A percentile compares a stretch with the other conserved stretches of the same genome.
Conservation (phyloP, 1,140 invertebrate genomes). For the Ephestia elutella region DNA sequence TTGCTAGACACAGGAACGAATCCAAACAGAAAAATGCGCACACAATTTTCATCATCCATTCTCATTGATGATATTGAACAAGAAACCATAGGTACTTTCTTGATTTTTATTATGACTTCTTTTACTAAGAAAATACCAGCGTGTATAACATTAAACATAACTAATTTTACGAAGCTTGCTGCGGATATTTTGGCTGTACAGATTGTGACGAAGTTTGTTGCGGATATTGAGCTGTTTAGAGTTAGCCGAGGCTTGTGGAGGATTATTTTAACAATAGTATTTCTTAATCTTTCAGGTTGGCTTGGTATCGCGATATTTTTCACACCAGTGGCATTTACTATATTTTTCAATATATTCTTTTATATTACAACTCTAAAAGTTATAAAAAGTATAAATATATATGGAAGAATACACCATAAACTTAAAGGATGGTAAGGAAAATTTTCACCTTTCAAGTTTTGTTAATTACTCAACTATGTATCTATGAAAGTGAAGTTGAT, state of each 20-base stretch:
- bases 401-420: slow-evolving; percentile 89
- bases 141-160: too few relatives aligned
- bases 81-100: slow-evolving; percentile 76
- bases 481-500: too few relatives aligned
- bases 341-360: slow-evolving; percentile 85
- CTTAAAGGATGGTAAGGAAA: slow-evolving; percentile 82
- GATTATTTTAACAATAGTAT: too few relatives aligned
- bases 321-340: slow-evolving; percentile 84
- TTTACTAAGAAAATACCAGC: background rate
- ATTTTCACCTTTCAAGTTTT: too few relatives aligned
- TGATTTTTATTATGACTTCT: slow-evolving; percentile 2
- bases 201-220: too few relatives aligned
- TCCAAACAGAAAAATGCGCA: slow-evolving; percentile 64
- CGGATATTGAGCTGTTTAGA: too few relatives aligned
- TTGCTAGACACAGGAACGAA: slow-evolving; percentile 80
- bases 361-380: slow-evolving; percentile 85
- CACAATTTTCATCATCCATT: slow-evolving; percentile 55
- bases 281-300: slow-evolving; percentile 76
- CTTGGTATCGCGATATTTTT: slow-evolving; percentile 87
- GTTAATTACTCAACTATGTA: too few relatives aligned
- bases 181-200: too few relatives aligned
- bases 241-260: too few relatives aligned
- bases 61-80: slow-evolving; percentile 74
- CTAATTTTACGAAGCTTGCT: too few relatives aligned
- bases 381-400: slow-evolving; percentile 85